Base-by-base conservation (phyloP, 2,797 vertebrate genomes). In the Meda fulgida region DNA sequence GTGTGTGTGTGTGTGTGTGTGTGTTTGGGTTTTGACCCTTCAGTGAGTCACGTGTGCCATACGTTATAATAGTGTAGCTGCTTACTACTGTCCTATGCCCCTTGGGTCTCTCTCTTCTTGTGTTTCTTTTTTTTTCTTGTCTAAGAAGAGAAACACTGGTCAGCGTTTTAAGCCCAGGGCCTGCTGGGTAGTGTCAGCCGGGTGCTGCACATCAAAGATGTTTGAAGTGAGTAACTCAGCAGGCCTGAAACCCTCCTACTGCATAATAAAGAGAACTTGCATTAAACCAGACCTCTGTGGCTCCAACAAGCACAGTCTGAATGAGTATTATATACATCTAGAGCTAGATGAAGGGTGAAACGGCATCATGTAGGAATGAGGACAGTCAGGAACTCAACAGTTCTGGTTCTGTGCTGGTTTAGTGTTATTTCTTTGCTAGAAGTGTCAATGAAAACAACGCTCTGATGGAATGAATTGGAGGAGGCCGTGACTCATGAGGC, bases 171-270 rank as follows among this genome's bases (percentile, higher is more conserved):
- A 66, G 31, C 60, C 43, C 58, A 75, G 71, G 23, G 43, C 71
- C 43, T 84, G 81, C 81, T 77, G 72, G 46, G 72, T 77, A 66
- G 14, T 66, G 60, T 76, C 81, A 76, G 60, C 38, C 31, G 40
- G 60, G 13, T n/a, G 18, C 73, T 77, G 46, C 19, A 84, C 81
- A 77, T 83, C 46, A 77, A 83, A 84, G 63, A 77, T 77, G 60
- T 51, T 55, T 77, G n/a, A 23, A 75, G n/a, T 76, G 81, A 67
- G n/a, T 3, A 23, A 55, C 81, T 77, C 81, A 40, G 72, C 46
- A 29, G 63, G 81, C 38, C n/a, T 53, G 34, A 48, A 48, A 76
- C 60, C 77, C 81, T 67, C 6, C 18, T 55, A 18, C 13, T 65
- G 70, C 58, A 75, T 65, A 65, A 63, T 73, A 63, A 75, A 65